phyloP scores from a whole-genome alignment of 2,797 vertebrate species.

The Babyrousa celebensis region DNA sequence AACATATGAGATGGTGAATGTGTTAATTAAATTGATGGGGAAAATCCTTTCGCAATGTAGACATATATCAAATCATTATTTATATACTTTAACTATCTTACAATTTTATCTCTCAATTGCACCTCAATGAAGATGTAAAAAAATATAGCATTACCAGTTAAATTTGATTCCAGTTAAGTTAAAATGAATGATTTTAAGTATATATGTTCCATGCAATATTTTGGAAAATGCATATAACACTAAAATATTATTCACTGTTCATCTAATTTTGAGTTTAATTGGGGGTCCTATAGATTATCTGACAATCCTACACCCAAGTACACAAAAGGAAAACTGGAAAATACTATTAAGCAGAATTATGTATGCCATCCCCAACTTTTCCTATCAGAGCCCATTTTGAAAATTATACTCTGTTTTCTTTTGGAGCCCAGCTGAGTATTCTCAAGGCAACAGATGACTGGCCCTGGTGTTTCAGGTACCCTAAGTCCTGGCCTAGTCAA shows the following conservation, averaged over 20 bases:
- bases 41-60: background rate
- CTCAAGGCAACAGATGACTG: background rate
- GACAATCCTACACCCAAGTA: background rate
- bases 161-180: background rate
- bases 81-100: background rate
- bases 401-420: background rate
- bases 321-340: background rate
- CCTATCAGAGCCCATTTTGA: background rate
- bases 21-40: background rate
- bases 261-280: slow-evolving; percentile 14
- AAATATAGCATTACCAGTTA: background rate
- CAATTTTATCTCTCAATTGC: background rate
- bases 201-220: background rate
- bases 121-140: background rate
- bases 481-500: background rate
- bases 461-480: background rate
- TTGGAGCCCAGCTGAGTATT: background rate
- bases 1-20: background rate
- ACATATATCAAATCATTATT: background rate
- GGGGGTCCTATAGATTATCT: background rate
- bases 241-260: background rate
- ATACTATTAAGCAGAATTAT: background rate
- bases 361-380: background rate
- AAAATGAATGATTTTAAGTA: background rate
- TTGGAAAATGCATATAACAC: background rate